A percentile compares a stretch with the other conserved stretches of the same genome.
Conservation (phyloP, 2,797 vertebrate species). For the Darevskia nairensis region DNA sequence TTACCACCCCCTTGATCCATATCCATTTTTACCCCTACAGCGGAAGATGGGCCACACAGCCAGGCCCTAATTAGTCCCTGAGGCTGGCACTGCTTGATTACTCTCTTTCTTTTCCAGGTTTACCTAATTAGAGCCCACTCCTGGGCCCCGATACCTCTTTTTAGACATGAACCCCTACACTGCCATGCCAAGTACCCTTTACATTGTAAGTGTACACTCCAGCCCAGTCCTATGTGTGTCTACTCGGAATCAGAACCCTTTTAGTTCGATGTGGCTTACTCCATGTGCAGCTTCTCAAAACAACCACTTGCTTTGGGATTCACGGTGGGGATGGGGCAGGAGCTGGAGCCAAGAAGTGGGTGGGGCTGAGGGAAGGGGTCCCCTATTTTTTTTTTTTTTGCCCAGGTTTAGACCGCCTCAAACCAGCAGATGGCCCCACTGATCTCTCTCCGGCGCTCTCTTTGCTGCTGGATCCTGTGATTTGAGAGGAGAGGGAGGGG, state of each 20-base stretch:
- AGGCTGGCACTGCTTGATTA: not conserved
- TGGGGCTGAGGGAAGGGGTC: not conserved
- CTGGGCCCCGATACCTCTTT: not conserved
- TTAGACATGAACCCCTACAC: not conserved
- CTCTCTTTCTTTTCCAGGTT: not conserved
- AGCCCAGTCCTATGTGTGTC: no score
- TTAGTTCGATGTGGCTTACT: not conserved
- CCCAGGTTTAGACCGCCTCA: not conserved
- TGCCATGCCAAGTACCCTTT: not conserved
- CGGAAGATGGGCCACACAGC: not conserved
- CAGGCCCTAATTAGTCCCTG: not conserved
- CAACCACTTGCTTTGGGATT: not conserved
- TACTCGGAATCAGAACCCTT: not conserved
- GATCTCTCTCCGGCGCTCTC: not conserved
- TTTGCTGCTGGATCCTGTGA: not conserved
- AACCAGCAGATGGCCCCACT: constrained; percentile 66
- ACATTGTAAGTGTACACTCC: not conserved
- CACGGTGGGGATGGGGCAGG: no score
- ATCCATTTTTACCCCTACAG: not conserved
- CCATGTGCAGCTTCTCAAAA: not conserved
- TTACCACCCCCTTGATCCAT: no score
- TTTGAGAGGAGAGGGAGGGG: not conserved
- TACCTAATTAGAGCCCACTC: not conserved
- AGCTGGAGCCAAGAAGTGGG: not conserved
- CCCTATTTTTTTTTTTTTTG: not conserved